Evolutionary conservation across 2,888 invertebrate genomes (phyloP).

Genomic region (Drosophila monieri): DNA sequence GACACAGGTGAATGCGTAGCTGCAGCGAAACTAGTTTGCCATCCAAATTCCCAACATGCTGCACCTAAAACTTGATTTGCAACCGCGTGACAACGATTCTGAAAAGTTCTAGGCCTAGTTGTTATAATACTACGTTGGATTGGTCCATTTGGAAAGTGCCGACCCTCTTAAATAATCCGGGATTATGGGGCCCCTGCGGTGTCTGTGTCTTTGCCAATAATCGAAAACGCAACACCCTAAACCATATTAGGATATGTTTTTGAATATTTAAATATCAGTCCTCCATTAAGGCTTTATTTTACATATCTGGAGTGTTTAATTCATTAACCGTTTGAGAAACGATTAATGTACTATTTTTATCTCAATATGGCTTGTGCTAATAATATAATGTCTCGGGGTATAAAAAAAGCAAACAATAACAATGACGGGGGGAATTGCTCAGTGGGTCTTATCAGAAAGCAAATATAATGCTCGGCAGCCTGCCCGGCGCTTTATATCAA

Average conservation of each 20-base stretch:
- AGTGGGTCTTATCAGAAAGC: conserved; percentile 33
- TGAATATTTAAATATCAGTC: too few species aligned
- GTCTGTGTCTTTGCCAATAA: background rate
- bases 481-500: conserved; percentile 36
- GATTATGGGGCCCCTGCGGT: background rate
- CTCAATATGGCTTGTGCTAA: conserved; percentile 1
- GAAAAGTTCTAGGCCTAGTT: conserved; percentile 14
- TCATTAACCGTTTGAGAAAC: background rate
- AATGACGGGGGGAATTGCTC: conserved; percentile 27
- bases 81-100: conserved; percentile 2
- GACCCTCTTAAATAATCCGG: background rate
- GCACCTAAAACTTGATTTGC: conserved; percentile 29
- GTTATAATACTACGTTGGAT: too few species aligned
- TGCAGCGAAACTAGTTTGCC: conserved; percentile 39
- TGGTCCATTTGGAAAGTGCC: too few species aligned
- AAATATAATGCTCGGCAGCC: conserved; percentile 24
- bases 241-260: background rate
- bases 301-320: background rate
- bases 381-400: background rate
- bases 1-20: conserved; percentile 9
- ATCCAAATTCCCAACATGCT: conserved; percentile 9
- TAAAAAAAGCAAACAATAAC: conserved; percentile 31
- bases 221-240: too few species aligned
- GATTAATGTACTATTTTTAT: background rate
- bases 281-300: background rate